These are phyloP conservation scores for Agelastica alni DNA, from an alignment of 2,888 invertebrate genomes.

Conservation along the genomic window DNA sequence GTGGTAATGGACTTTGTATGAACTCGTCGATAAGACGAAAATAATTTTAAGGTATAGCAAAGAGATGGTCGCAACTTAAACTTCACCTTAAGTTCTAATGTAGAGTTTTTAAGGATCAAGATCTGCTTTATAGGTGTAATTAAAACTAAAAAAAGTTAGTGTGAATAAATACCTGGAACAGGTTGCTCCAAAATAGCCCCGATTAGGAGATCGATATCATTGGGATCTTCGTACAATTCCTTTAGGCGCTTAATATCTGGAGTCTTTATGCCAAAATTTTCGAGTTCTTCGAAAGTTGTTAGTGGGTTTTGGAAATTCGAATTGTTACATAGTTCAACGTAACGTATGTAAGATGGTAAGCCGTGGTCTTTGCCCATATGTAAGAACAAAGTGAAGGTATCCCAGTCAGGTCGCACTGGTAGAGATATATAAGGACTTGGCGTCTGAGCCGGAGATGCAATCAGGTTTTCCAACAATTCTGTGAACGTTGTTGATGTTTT, in stretches of 20 bases:
- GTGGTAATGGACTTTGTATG: too few species aligned
- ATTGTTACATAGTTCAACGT: slow-evolving; percentile 68
- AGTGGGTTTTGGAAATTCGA: slow-evolving; percentile 36
- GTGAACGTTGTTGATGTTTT: slow-evolving; percentile 58
- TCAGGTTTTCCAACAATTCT: slow-evolving; percentile 63
- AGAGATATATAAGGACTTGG: slow-evolving; percentile 62
- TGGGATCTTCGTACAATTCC: slow-evolving; percentile 69
- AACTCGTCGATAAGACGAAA: too few species aligned
- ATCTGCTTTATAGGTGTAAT: too few species aligned
- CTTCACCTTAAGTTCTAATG: too few species aligned
- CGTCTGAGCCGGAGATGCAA: slow-evolving; percentile 66
- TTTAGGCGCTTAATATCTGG: slow-evolving; percentile 67
- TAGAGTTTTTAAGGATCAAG: too few species aligned
- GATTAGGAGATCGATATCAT: slow-evolving; percentile 83
- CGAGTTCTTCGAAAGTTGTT: slow-evolving; percentile 59
- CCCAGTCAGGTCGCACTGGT: slow-evolving; percentile 52
- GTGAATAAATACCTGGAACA: slow-evolving; percentile 67
- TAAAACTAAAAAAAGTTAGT: too few species aligned
- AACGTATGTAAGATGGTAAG: slow-evolving; percentile 72
- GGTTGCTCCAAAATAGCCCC: slow-evolving; percentile 84
- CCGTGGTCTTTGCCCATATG: slow-evolving; percentile 81
- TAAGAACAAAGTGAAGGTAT: slow-evolving; percentile 60
- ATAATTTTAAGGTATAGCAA: too few species aligned
- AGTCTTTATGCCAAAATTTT: slow-evolving; percentile 61
- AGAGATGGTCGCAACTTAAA: too few species aligned